phyloP scores from a whole-genome alignment of 2,113 vertebrate genomes.

The Pelodiscus sinensis region DNA sequence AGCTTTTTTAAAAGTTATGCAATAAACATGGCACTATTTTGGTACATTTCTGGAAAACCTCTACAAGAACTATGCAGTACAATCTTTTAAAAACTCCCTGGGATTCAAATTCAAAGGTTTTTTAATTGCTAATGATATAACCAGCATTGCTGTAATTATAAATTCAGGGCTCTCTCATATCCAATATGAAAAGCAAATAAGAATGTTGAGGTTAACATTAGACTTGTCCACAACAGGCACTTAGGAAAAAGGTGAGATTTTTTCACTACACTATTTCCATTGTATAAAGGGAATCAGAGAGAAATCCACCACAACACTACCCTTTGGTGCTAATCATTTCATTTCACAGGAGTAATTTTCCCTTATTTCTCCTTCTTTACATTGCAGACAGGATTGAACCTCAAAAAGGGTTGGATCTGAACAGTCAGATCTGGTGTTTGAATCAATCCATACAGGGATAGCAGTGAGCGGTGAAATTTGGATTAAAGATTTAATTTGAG shows the following conservation, averaged over 20 bases:
- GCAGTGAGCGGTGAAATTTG: accelerated
- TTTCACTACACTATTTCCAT: not conserved
- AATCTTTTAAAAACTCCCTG: conserved; percentile 47
- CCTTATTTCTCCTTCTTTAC: not conserved
- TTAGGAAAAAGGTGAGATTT: not conserved
- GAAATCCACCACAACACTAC: not conserved
- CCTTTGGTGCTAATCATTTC: not conserved
- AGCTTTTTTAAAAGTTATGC: not conserved
- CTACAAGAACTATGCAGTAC: not conserved
- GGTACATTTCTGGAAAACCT: conserved; percentile 45
- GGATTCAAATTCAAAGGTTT: conserved; percentile 18
- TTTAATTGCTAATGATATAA: conserved; percentile 37
- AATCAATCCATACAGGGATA: not conserved
- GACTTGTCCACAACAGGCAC: not conserved
- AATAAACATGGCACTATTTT: conserved; percentile 9
- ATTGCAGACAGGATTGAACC: not conserved
- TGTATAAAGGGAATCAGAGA: not conserved
- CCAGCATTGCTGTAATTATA: not conserved
- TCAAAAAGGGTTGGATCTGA: not conserved
- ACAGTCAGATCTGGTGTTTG: not conserved
- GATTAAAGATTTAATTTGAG: not conserved
- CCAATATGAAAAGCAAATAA: not conserved
- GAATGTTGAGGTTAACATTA: not conserved
- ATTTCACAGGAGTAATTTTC: not conserved
- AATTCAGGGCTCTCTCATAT: accelerated